Base-by-base conservation (phyloP, 2,113 vertebrate genomes). In the Solea solea region DNA sequence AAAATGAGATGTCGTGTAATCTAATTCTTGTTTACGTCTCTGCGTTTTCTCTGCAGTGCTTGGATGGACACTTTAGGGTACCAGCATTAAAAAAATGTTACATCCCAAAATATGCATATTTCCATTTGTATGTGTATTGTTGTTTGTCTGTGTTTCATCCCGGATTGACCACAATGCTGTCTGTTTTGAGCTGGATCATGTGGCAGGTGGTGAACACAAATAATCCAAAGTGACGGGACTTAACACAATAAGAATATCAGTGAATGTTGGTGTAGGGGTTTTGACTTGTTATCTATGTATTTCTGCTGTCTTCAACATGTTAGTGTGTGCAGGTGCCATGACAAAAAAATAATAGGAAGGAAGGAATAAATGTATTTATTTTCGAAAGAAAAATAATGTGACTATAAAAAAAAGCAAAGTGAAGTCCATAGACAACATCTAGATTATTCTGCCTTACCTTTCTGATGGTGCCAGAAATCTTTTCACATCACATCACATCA, bases 201-300 rank as follows among this genome's bases (percentile, higher is more conserved):
- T 79, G 82, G 75, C 89, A 90, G 84, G 89, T 92, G 82, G 83
- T 68, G 55, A 74, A 89, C 74, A 80, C 75, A 78, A 81, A 56
- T 48, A 69, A 65, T 67, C 72, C 56, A 60, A 67, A 62, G 71
- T 53, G 53, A 74, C 44, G 62, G 52, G 41, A 1, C 15, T 75
- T 51, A 66, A 69, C 39, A 41, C 54, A 71, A 72, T 65, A 76
- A 61, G 70, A 77, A 72, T 59, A 59, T 46, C 60, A 65, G 46
- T 63, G 21, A 58, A 44, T 71, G 25, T 64, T 11, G 12, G 46
- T 55, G 8, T 69, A 16, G 10, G 25, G 48, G 34, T 69, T 53
- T 50, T 51, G 39, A 53, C 1, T 60, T 44, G 27, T 45, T 54
- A 53, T 45, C 15, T 4, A 7, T 46, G 9, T 64, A 15, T 53